Evolutionary conservation across 2,113 vertebrate genomes (phyloP), one percentile per base, ranked within the genome.

Genomic region (Microtus pennsylvanicus): DNA sequence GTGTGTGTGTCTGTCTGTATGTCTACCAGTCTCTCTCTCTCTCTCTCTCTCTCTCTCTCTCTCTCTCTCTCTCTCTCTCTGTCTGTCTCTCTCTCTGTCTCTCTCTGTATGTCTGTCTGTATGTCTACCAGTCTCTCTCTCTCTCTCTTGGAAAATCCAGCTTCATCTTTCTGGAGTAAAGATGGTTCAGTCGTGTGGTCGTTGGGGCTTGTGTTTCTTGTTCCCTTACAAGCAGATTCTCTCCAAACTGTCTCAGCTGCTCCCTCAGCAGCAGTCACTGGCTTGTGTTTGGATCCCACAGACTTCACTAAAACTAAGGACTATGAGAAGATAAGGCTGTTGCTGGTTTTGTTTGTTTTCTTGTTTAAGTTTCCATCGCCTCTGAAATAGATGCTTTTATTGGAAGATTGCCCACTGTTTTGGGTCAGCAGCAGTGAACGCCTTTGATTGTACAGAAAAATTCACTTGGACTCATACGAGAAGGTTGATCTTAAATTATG

Each of bases 261-360:
- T 97, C 58, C 74, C 14, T 26, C 58, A 92, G 19, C 75, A 97
- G 82, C 58, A 96, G 86, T 77, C 94, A 76, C 96, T 70, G 93
- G 70, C 95, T 97, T 97, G 72, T 86, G 96, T 96, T 89, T 61
- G n/a, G 95, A 94, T 96, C 95, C 95, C 91, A 91, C 65, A 93
- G 94, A 88, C 97, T 94, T 98, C 98, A 98, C 98, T 98, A 98
- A 97, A 98, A 97, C 81, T 92, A 97, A 96, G 96, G 97, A 98
- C 98, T 98, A 98, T 93, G 88, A 98, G 92, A 97, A 98, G 96
- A 98, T 86, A 96, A 92, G 96, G 87, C 24, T 28, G 22, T 72
- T 97, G 38, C 0, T 2, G 38, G 38, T 26, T 76, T 75, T 72
- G 69, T n/a, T 72, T n/a, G 69, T 72, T 76, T 3, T 0, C 21